Evolutionary conservation across 2,113 vertebrate species (phyloP).

Genomic region (Perognathus longimembris): DNA sequence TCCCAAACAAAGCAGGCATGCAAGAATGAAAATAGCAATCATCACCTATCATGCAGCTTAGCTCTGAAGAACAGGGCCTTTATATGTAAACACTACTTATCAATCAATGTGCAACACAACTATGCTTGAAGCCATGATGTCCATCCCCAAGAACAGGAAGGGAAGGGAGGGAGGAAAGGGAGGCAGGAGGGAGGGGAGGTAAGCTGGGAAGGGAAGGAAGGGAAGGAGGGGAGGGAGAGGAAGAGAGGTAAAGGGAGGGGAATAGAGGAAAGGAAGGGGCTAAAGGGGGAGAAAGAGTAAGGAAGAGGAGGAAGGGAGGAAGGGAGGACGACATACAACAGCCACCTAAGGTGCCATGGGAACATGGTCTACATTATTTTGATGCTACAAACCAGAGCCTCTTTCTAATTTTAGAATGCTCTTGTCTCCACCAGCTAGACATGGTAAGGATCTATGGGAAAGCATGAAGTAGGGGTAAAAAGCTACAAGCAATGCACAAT

Average conservation of each 20-base stretch:
- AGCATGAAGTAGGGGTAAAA: neutral
- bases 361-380: neutral
- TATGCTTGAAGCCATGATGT: neutral
- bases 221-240: neutral
- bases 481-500: neutral
- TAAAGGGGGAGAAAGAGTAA: too few relatives aligned
- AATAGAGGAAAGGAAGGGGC: neutral
- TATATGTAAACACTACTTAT: neutral
- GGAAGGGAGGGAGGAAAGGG: rapidly evolving
- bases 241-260: neutral
- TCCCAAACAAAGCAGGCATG: neutral
- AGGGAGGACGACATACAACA: rapidly evolving
- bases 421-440: neutral
- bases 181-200: too few relatives aligned
- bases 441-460: neutral
- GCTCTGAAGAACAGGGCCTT: neutral
- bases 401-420: neutral
- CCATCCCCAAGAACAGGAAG: too few relatives aligned
- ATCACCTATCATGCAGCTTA: neutral
- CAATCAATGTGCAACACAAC: neutral
- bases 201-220: too few relatives aligned
- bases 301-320: too few relatives aligned
- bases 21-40: neutral
- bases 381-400: neutral
- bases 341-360: neutral